These are phyloP conservation scores for Macropodus opercularis DNA, from an alignment of 2,797 vertebrate genomes.

Conservation along the genomic window DNA sequence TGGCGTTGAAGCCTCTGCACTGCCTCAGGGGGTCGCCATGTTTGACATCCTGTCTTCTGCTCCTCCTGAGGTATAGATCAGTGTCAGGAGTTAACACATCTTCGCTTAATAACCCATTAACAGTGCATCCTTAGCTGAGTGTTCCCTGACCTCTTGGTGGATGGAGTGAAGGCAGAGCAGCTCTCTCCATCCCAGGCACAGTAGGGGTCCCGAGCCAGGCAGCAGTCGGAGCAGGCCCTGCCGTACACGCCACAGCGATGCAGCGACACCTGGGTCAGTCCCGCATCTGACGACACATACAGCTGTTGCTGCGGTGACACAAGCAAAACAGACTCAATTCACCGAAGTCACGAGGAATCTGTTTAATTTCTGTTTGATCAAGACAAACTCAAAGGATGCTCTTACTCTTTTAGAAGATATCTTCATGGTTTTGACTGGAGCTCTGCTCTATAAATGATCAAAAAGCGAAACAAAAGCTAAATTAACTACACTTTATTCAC, in stretches of 20 bases:
- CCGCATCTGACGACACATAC: constrained; percentile 86
- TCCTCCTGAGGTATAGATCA: constrained; percentile 78
- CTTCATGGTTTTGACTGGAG: constrained; percentile 84
- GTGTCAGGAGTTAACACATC: not conserved
- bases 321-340: constrained; percentile 18
- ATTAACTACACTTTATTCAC: not conserved
- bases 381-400: not conserved
- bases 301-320: constrained; percentile 84
- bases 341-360: not conserved
- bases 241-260: constrained; percentile 87
- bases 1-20: constrained; percentile 88
- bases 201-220: constrained; percentile 88
- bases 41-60: constrained; percentile 88
- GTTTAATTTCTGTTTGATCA: not conserved
- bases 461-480: not conserved
- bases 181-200: constrained; percentile 89
- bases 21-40: constrained; percentile 87
- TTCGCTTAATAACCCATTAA: not conserved
- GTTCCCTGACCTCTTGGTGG: constrained; percentile 81
- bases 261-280: constrained; percentile 87
- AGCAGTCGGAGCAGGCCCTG: constrained; percentile 88
- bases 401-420: constrained; percentile 87
- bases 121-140: not conserved
- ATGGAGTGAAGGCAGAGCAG: constrained; percentile 86
- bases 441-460: constrained; percentile 70